Evolutionary conservation across 2,113 vertebrate species (phyloP), one percentile per base, ranked within the genome.

Genomic region (Empidonax alnorum): DNA sequence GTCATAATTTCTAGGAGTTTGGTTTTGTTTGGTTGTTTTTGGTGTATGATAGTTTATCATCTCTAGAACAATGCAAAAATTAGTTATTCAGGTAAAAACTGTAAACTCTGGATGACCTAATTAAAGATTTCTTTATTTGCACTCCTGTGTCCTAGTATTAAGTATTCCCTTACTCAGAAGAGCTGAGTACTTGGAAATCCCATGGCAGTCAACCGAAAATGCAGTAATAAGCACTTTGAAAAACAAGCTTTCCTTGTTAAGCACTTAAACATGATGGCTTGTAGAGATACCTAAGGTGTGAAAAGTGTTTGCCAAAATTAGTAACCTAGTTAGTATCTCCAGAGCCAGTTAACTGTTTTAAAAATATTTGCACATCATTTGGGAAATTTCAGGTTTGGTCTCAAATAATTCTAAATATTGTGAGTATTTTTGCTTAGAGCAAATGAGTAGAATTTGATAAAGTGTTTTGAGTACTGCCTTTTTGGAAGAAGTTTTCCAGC

Each of bases 131-230:
- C 68, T 81, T 78, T 84, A 89, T 92, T 86, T 91, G 86, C 53
- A 46, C 41, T 90, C 78, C 33, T 65, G 69, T 94, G 83, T 77
- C 68, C 80, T 93, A 73, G 21, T 75, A 75, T 65, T 89, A 84
- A 68, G 85, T 96, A 89, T 89, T 95, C 87, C 76, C 33, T 74
- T 92, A 77, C 39, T 90, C 56, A 65, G 92, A 95, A 94, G 76
- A 86, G 65, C 75, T 52, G 28, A 84, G 44, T 92, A 56, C 68
- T 95, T 95, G 72, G 83, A 93, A 97, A 95, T 96, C 90, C 88
- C 92, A 84, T 92, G 92, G 85, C 92, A 97, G 79, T 75, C 88
- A 81, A 78, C 0, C 25, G 80, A 56, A 92, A 93, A 55, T 90
- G 92, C 90, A 78, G 42, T 74, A 93, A 91, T 96, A 88, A 93